A percentile compares a stretch with the other conserved stretches of the same genome.
phyloP scores from a whole-genome alignment of 2,797 vertebrate genomes.

The Centroberyx gerrardi region DNA sequence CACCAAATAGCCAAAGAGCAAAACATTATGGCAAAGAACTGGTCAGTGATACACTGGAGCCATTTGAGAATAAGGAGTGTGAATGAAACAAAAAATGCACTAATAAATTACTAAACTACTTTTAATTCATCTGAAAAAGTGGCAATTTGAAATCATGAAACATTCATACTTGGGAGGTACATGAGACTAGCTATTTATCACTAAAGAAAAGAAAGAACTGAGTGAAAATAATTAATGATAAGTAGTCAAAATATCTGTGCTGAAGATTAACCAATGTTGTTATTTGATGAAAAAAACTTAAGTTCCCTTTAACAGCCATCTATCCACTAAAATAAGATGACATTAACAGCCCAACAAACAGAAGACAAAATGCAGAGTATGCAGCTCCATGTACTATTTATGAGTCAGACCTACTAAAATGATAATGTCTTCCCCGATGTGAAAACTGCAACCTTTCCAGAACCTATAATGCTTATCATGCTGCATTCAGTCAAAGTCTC shows the following conservation, averaged over 20 bases:
- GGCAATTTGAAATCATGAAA: neutral
- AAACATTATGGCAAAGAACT: neutral
- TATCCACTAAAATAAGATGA: slow-evolving; percentile 14
- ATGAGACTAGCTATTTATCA: neutral
- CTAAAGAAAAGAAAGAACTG: too few relatives aligned
- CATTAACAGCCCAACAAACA: slow-evolving; percentile 12
- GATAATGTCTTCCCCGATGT: slow-evolving; percentile 3
- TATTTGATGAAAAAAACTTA: neutral
- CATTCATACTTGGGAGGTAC: neutral
- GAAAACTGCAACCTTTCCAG: slow-evolving; percentile 39
- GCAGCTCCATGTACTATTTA: slow-evolving; percentile 40
- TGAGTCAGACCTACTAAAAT: slow-evolving; percentile 1
- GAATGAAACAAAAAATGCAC: neutral
- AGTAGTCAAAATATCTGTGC: neutral
- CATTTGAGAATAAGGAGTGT: slow-evolving; percentile 4
- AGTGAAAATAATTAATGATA: neutral
- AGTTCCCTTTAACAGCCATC: neutral
- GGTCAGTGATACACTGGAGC: neutral
- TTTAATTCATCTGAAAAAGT: neutral
- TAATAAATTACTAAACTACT: slow-evolving; percentile 11
- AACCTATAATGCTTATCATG: slow-evolving; percentile 31
- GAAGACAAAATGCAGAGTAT: slow-evolving; percentile 38
- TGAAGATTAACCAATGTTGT: slow-evolving; percentile 4
- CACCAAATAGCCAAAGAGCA: neutral
- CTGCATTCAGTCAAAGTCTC: slow-evolving; percentile 39